Evolutionary conservation across 2,113 vertebrate genomes (phyloP).

Genomic region (Oryzias javanicus): DNA sequence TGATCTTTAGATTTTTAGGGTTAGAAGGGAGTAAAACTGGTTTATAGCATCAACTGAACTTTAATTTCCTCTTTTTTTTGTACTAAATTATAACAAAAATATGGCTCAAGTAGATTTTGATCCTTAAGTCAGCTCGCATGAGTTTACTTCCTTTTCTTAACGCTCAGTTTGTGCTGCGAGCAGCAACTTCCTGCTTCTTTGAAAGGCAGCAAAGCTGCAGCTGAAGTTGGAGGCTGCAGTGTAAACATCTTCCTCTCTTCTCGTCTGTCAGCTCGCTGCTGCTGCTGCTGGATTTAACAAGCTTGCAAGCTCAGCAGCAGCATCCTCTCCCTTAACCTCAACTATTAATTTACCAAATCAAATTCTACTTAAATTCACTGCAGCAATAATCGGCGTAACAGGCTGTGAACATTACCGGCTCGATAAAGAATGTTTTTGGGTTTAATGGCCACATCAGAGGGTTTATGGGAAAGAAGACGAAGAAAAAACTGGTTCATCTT

Average conservation of each 20-base stretch:
- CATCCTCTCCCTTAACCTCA: conserved; percentile 11
- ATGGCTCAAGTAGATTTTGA: no score
- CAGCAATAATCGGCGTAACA: conserved; percentile 9
- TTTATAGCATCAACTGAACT: no score
- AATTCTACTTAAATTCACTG: conserved; percentile 15
- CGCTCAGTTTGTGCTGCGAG: conserved; percentile 4
- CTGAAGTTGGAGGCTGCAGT: conserved; percentile 10
- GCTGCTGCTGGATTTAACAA: conserved; percentile 22
- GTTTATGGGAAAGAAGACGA: background rate
- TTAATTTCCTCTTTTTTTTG: no score
- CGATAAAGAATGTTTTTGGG: conserved; percentile 5
- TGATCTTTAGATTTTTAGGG: no score
- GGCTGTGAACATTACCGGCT: conserved; percentile 1
- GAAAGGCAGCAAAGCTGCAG: background rate
- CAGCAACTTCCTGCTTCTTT: background rate
- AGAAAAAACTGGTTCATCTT: background rate
- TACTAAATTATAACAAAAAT: no score
- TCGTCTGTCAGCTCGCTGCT: conserved; percentile 5
- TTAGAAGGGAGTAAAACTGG: no score
- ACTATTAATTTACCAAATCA: conserved; percentile 19
- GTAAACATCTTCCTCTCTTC: background rate
- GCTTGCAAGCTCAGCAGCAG: conserved; percentile 5
- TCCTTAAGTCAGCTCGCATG: no score
- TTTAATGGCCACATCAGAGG: background rate
- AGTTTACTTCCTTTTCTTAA: background rate